These are phyloP conservation scores for Mesitornis unicolor DNA, from an alignment of 2,113 vertebrate species.

Conservation along the genomic window DNA sequence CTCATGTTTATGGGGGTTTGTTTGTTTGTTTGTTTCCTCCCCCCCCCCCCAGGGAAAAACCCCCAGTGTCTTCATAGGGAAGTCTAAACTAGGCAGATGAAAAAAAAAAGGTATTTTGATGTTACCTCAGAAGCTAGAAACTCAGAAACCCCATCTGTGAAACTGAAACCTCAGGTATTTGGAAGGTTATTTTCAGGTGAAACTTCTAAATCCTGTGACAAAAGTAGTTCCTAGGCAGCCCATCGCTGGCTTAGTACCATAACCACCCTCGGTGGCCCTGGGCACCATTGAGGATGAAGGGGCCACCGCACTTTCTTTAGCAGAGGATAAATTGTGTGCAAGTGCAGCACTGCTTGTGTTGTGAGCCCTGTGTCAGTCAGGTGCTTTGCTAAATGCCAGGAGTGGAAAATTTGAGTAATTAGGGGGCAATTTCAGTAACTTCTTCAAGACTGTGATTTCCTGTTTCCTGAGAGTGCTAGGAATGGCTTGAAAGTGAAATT, in stretches of 20 bases:
- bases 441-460: neutral
- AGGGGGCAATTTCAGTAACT: neutral
- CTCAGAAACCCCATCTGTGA: neutral
- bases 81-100: neutral
- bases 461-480: neutral
- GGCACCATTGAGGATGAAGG: rapidly evolving
- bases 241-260: neutral
- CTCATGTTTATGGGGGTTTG: rapidly evolving
- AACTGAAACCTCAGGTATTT: neutral
- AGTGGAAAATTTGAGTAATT: neutral
- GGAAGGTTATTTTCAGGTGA: neutral
- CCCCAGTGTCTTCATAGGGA: neutral
- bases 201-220: neutral
- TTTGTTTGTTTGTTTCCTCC: neutral
- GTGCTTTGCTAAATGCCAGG: neutral
- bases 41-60: no score
- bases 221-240: neutral
- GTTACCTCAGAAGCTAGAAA: neutral
- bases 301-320: neutral
- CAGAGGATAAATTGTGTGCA: neutral
- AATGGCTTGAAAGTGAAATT: neutral
- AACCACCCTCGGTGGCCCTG: neutral
- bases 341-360: rapidly evolving
- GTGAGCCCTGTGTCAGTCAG: neutral
- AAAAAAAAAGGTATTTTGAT: neutral